Base-by-base conservation (phyloP, 1,140 invertebrate genomes). In the Nephila pilipes region DNA sequence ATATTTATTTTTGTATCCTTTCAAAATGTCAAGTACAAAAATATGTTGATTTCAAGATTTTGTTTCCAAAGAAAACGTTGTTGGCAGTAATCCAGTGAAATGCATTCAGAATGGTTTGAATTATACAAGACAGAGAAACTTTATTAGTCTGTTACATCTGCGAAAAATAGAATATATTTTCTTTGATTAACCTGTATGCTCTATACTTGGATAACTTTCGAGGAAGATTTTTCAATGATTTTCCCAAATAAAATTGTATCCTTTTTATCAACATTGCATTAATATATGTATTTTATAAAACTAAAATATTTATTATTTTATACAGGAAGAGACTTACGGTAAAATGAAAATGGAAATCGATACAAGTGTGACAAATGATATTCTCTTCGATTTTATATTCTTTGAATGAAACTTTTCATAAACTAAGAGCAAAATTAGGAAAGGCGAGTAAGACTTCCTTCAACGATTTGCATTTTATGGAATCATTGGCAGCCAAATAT, bases 341-440 rank as follows among this genome's bases (percentile, higher is more conserved):
- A 58, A 85, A 85, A 63, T 63, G 57, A 60, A 38, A 85, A 60
- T 36, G 55, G 57, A 60, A 85, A 85, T 85, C 83, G 20, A 85
- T 85, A 85, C 18, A 58, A 63, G n/a, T 60, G 18, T 63, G 83
- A 85, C 83, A 85, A 85, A 60, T 29, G 83, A 85, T 85, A 85
- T 32, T 60, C 8, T 85, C 57, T 60, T 60, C 83, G 55, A 85
- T 85, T 85, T 85, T 60, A 85, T 60, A 22, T 85, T 60, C 57
- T 32, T 36, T 85, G 57, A 58, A 85, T 85, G 18, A 85, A 85
- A 57, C 55, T 36, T 63, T 85, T 10, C 16, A 22, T 22, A 46
- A 80, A n/a, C 22, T 20, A 54, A 14, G 25, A 81, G 5, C n/a
- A 0, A 25, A 55, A 54, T n/a, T 46, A 4, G n/a, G 5, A 25